Evolutionary conservation across 2,888 invertebrate genomes (phyloP), one percentile per base, ranked within the genome.

Genomic region (Nebria brevicollis): DNA sequence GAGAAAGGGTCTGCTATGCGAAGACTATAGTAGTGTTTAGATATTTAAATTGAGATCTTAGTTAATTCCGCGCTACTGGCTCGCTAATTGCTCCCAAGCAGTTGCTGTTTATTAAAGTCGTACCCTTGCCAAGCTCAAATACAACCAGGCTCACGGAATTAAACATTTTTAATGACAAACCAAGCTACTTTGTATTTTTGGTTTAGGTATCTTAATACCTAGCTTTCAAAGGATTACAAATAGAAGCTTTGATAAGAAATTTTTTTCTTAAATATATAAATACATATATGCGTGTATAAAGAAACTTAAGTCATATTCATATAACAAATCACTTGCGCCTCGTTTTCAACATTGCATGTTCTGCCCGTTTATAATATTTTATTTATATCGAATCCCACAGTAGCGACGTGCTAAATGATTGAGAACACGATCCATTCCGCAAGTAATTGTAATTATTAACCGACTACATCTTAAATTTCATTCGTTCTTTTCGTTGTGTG

Each of bases 31-130:
- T 15, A 25, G 80, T 86, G 85, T 86, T 86, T 87, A 87, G 87
- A 87, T 89, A 88, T 88, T 88, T 88, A 88, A 89, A 89, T 88
- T 87, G 88, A 89, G 88, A 88, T 88, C 88, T 88, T 88, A 86
- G 87, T 88, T 88, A 88, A 88, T 89, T 89, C 88, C 86, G 86
- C 87, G 87, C 88, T 86, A 88, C 87, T 88, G 87, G 88, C 88
- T 89, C 87, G 88, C 88, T 89, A 89, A 89, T 89, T 89, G 88
- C 88, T 80, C 80, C 80, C 80, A 73, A 80, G 80, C 75, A 80
- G 75, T 80, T 80, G 80, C 70, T 80, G 80, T 80, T 80, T 80
- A 80, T 80, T 80, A 80, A 80, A 64, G 75, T 42, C 73, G 41
- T 70, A 70, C 70, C 26, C 73, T 43, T 41, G 74, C 79, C 75